These are phyloP conservation scores for Laspeyria flexula DNA, from an alignment of 2,888 invertebrate species.

Conservation along the genomic window DNA sequence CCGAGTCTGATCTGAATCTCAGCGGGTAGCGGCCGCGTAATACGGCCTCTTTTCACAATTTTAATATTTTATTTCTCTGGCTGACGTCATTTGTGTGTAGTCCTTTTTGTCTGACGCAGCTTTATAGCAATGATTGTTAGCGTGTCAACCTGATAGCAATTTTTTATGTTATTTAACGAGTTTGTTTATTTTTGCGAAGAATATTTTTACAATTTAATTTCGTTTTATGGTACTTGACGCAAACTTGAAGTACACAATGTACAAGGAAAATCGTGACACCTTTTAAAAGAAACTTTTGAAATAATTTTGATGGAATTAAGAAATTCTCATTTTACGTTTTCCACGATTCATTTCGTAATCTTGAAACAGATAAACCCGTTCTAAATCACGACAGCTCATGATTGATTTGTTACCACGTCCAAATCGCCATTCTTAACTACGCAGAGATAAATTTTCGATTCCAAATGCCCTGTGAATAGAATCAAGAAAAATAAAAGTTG, in stretches of 20 bases:
- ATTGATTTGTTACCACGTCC: constrained; percentile 36
- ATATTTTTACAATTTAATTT: not conserved
- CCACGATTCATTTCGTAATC: constrained; percentile 4
- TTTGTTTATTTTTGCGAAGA: not conserved
- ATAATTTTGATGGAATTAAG: too few relatives aligned
- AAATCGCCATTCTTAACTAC: constrained; percentile 28
- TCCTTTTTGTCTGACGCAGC: constrained; percentile 10
- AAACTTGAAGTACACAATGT: too few relatives aligned
- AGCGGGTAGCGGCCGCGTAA: constrained; percentile 37
- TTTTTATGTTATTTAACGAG: constrained; percentile 1
- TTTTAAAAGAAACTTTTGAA: too few relatives aligned
- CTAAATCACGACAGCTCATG: constrained; percentile 20
- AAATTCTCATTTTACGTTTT: not conserved
- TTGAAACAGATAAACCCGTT: constrained; percentile 19
- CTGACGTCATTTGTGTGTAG: constrained; percentile 37
- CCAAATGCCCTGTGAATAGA: constrained; percentile 35
- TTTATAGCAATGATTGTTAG: constrained; percentile 13
- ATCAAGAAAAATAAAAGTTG: constrained; percentile 51
- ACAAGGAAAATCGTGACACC: too few relatives aligned
- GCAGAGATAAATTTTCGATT: constrained; percentile 32
- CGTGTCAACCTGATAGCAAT: constrained; percentile 7
- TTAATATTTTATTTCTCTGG: constrained; percentile 39
- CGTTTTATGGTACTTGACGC: not conserved
- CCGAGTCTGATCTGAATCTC: constrained; percentile 39
- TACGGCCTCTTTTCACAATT: constrained; percentile 41